Evolutionary conservation across 2,113 vertebrate genomes (phyloP).

Genomic region (Ceyx margarethae): DNA sequence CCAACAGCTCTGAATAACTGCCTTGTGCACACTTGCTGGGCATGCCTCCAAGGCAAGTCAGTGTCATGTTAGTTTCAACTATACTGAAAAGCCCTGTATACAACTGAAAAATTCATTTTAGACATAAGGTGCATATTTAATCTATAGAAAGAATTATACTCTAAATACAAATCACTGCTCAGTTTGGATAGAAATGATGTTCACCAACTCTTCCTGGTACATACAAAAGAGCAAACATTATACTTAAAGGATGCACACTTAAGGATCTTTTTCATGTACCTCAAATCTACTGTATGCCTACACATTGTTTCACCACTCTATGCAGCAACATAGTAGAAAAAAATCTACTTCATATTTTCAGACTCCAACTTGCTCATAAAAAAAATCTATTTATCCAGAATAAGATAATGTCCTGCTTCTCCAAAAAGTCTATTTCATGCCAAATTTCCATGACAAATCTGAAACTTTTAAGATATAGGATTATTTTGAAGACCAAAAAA

Average conservation of each 20-base stretch:
- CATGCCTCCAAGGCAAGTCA: neutral
- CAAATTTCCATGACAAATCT: conserved; percentile 16
- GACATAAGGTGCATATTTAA: neutral
- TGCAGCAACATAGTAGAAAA: neutral
- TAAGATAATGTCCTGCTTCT: neutral
- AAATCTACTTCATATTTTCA: neutral
- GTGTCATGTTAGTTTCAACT: neutral
- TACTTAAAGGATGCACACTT: neutral
- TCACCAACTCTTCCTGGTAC: neutral
- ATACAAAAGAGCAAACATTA: neutral
- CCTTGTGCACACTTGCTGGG: neutral
- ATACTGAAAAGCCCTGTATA: neutral
- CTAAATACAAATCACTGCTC: neutral
- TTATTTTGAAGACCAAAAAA: neutral
- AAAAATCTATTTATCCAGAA: conserved; percentile 20
- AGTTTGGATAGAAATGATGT: neutral
- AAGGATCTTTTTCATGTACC: neutral
- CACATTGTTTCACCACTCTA: neutral
- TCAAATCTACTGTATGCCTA: neutral
- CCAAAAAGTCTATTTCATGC: conserved; percentile 1
- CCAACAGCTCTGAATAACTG: neutral
- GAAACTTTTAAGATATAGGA: neutral
- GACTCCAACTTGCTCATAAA: neutral
- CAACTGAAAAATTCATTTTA: neutral
- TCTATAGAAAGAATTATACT: neutral